These are phyloP conservation scores for Trichacis sp. DNA, from an alignment of 2,888 invertebrate species.

Conservation along the genomic window DNA sequence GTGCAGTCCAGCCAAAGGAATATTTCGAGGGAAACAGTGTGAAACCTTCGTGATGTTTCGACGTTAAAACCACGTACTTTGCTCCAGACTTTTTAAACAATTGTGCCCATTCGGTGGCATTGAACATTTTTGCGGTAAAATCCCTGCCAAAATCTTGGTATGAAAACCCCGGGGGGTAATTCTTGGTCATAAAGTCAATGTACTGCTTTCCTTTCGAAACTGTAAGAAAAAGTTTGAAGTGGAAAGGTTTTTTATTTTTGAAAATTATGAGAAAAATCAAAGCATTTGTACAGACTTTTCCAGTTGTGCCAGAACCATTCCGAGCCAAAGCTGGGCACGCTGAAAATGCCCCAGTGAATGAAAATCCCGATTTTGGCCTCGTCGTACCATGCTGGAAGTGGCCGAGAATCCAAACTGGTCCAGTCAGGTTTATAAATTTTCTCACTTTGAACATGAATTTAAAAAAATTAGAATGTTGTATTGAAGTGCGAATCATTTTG, in stretches of 20 bases:
- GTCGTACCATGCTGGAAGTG: slow-evolving; percentile 90
- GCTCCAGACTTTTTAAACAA: slow-evolving; percentile 89
- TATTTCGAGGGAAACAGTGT: slow-evolving; percentile 75
- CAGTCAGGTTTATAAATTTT: slow-evolving; percentile 78
- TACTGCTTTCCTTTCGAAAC: slow-evolving; percentile 57
- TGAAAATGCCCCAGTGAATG: slow-evolving; percentile 93
- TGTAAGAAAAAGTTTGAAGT: too few relatives aligned
- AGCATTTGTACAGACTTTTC: slow-evolving; percentile 73
- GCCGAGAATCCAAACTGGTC: slow-evolving; percentile 86
- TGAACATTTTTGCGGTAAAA: slow-evolving; percentile 91
- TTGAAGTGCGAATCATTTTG: too few relatives aligned
- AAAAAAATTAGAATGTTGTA: too few relatives aligned
- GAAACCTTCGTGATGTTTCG: slow-evolving; percentile 78
- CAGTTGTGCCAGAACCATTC: slow-evolving; percentile 96
- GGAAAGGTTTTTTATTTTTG: too few relatives aligned
- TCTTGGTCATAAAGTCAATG: slow-evolving; percentile 80
- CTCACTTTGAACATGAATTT: not conserved
- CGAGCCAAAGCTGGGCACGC: slow-evolving; percentile 86
- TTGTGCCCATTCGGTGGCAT: slow-evolving; percentile 86
- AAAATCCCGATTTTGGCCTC: slow-evolving; percentile 92
- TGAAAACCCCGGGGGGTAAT: slow-evolving; percentile 86
- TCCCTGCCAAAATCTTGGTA: slow-evolving; percentile 93
- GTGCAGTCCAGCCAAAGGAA: slow-evolving; percentile 78
- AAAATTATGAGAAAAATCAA: too few relatives aligned
- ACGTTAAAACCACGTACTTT: slow-evolving; percentile 78